phyloP scores from a whole-genome alignment of 1,140 invertebrate species.

The Conus betulinus region DNA sequence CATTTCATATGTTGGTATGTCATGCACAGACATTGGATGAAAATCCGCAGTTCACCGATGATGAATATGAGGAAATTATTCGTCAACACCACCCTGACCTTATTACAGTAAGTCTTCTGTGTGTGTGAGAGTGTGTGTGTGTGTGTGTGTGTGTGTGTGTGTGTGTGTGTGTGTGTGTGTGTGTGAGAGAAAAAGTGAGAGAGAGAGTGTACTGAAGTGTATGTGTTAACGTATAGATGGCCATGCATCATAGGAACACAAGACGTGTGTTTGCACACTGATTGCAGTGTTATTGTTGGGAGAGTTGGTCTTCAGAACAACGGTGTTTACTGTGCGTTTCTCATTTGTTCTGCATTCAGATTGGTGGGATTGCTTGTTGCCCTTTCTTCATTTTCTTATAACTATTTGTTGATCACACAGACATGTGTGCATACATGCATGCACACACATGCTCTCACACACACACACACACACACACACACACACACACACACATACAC shows the following conservation, averaged over 20 bases:
- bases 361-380: background rate
- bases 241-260: background rate
- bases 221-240: background rate
- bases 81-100: conserved; percentile 63
- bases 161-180: conserved; percentile 8
- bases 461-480: background rate
- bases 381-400: too few species aligned
- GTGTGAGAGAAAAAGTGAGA: background rate
- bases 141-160: conserved; percentile 6
- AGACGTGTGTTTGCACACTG: background rate
- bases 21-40: conserved; percentile 75
- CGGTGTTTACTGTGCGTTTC: background rate
- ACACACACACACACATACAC: background rate
- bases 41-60: conserved; percentile 86
- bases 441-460: background rate
- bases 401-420: too few species aligned
- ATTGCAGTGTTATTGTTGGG: background rate
- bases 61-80: conserved; percentile 87
- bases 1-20: too few species aligned
- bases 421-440: background rate
- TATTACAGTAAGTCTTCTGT: conserved; percentile 59
- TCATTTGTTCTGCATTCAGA: too few species aligned
- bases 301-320: background rate
- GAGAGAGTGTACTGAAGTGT: background rate
- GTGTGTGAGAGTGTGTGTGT: conserved; percentile 10